Base-by-base conservation (phyloP, 2,113 vertebrate species). In the Mionectes macconnelli region DNA sequence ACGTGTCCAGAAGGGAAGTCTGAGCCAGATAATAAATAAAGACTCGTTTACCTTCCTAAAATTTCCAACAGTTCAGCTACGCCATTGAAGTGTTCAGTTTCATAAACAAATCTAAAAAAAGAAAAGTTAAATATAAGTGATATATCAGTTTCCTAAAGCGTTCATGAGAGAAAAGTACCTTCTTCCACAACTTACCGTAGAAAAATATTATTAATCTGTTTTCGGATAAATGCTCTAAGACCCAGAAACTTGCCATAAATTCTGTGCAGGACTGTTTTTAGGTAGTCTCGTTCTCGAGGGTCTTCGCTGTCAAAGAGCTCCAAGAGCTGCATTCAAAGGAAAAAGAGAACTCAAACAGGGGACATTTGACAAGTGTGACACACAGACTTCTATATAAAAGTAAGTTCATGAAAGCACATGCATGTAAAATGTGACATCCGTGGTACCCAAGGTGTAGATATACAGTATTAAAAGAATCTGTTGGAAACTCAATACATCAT, bases 191-290 rank as follows among this genome's bases (percentile, higher is more conserved):
- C 99, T 99, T 98, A 99, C 99, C 99, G 99, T 99, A 99, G 99
- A 99, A 99, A 99, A 99, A 99, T 99, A 99, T 99, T 99, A 98
- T 99, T 99, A 97, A 99, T 99, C 98, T 99, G 99, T 99, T 99
- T 99, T 99, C 99, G 99, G 98, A 99, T 99, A 99, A 99, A 99
- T 99, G 99, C 99, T 98, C 99, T 99, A 99, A 99, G 99, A 97
- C 99, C 99, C 97, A 99, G 99, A 98, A 99, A 99, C 98, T 99
- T 99, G 96, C 99, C 99, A 92, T 99, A 99, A 98, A 99, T 99
- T 99, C 99, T 99, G 99, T 99, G 99, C 97, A 99, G 98, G 98
- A 99, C 99, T 97, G 99, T 99, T 98, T 99, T 99, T 98, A 99
- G 98, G 98, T 99, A 99, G 98, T 99, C 99, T 97, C 99, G 98